A percentile compares a stretch with the other conserved stretches of the same genome.
Evolutionary conservation across 2,113 vertebrate genomes (phyloP).

Genomic region (Eurypyga helias): DNA sequence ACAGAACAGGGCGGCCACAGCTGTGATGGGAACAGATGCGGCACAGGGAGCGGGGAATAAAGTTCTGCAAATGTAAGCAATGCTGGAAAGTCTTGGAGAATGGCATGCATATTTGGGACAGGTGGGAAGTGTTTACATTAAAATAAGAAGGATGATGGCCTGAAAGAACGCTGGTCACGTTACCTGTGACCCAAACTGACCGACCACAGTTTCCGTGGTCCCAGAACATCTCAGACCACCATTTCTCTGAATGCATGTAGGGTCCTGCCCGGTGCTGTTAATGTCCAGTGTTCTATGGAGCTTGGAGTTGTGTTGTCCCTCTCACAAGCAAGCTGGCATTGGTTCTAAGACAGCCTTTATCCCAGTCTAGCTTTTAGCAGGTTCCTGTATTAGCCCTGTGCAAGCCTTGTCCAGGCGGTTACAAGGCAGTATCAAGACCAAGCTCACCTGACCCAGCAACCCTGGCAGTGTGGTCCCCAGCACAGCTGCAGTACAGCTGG

Average conservation of each 20-base stretch:
- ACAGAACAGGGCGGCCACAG: conserved; percentile 72
- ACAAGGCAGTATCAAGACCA: background rate
- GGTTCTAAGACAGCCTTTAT: background rate
- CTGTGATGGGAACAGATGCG: conserved; percentile 87
- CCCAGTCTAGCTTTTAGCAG: background rate
- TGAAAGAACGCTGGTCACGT: conserved; percentile 71
- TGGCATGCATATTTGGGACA: conserved; percentile 85
- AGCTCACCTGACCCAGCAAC: background rate
- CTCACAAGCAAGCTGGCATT: background rate
- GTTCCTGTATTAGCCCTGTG: background rate
- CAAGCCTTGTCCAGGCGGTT: background rate
- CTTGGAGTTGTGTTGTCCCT: background rate
- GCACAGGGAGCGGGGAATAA: conserved; percentile 67
- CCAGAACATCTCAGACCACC: background rate
- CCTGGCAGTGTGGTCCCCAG: background rate
- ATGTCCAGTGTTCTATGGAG: background rate
- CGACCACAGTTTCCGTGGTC: background rate
- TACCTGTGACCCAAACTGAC: conserved; percentile 84
- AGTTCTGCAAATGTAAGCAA: conserved; percentile 81
- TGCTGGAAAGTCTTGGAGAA: conserved; percentile 82
- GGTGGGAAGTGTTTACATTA: conserved; percentile 92
- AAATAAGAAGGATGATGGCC: conserved; percentile 79
- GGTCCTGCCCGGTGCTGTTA: background rate
- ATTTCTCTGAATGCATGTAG: background rate
- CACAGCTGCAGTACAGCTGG: conserved; percentile 1